Evolutionary conservation across 2,797 vertebrate genomes (phyloP), one percentile per base, ranked within the genome.

Genomic region (Myiotriccus ornatus): DNA sequence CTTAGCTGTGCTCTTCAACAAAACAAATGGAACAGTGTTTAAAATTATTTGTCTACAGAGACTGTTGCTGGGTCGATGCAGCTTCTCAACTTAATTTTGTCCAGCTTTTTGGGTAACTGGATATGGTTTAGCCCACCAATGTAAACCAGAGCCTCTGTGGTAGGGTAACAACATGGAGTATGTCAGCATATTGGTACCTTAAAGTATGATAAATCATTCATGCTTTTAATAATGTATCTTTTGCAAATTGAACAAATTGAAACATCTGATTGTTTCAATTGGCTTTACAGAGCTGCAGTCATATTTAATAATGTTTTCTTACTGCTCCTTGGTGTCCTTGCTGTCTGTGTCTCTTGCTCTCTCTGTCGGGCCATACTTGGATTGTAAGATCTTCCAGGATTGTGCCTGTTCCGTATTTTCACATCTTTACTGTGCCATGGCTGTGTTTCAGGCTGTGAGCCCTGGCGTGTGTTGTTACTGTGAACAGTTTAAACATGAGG

Each of bases 391-490:
- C 65, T 74, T 77, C 44, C 50, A 68, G 71, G 63, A 56, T 21
- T 82, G 27, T 67, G 35, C 78, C 44, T 84, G 44, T 75, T 85
- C 32, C 3, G 3, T 64, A 67, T 81, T 89, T 89, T 67, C 43
- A 25, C 56, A 10, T 44, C 73, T 87, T 85, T 46, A 10, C n/a
- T 65, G 21, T 69, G 67, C 63, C 12, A 7, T 75, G n/a, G n/a
- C 59, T 76, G 56, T 46, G 24, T 82, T 76, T 73, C 7, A 9
- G 43, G 39, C 76, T 76, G 43, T 68, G 30, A 85, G 63, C 59
- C n/a, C 0, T 0, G 68, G 57, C 3, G 0, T 21, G 28, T 34
- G 50, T 44, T 44, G 15, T 53, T 53, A 16, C 76, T 44, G 32
- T 49, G 55, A 69, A 6, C 21, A 68, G 49, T 59, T 78, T 44